A percentile compares a stretch with the other conserved stretches of the same genome.
phyloP scores from a whole-genome alignment of 1,140 invertebrate species.

The Maconellicoccus hirsutus region DNA sequence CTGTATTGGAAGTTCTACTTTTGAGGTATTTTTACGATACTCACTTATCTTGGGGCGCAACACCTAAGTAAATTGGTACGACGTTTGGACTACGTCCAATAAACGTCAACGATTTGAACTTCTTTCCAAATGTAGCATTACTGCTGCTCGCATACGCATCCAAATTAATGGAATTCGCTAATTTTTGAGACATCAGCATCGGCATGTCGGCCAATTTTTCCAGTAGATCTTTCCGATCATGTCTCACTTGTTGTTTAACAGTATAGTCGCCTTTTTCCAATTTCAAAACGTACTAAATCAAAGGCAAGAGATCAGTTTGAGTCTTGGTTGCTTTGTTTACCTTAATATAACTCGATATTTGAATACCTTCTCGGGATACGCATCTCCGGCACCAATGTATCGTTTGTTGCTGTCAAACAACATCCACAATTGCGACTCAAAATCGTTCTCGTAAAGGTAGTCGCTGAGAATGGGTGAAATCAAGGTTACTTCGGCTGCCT shows the following conservation, averaged over 20 bases:
- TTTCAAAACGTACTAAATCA: conserved; percentile 62
- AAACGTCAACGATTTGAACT: conserved; percentile 46
- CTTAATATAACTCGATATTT: too few species aligned
- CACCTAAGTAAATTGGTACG: conserved; percentile 62
- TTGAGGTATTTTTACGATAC: background rate
- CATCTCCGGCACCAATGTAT: conserved; percentile 70
- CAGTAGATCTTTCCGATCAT: conserved; percentile 75
- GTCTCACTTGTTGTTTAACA: conserved; percentile 71
- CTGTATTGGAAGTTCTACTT: background rate
- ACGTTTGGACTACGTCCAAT: conserved; percentile 45
- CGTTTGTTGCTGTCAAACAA: conserved; percentile 88
- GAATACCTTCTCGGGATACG: conserved; percentile 51
- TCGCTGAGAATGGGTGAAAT: conserved; percentile 70
- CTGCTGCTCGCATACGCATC: conserved; percentile 45
- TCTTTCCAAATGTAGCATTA: conserved; percentile 63
- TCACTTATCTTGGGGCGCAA: conserved; percentile 53
- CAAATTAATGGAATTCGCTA: conserved; percentile 51
- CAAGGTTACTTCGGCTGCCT: conserved; percentile 68
- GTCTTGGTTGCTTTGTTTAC: background rate
- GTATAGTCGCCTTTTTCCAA: conserved; percentile 93
- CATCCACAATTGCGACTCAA: conserved; percentile 93
- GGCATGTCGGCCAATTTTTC: conserved; percentile 71
- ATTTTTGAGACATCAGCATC: conserved; percentile 62
- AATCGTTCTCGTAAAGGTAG: conserved; percentile 85
- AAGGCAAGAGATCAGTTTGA: background rate